phyloP scores from a whole-genome alignment of 2,113 vertebrate species.

The Nettapus auritus region DNA sequence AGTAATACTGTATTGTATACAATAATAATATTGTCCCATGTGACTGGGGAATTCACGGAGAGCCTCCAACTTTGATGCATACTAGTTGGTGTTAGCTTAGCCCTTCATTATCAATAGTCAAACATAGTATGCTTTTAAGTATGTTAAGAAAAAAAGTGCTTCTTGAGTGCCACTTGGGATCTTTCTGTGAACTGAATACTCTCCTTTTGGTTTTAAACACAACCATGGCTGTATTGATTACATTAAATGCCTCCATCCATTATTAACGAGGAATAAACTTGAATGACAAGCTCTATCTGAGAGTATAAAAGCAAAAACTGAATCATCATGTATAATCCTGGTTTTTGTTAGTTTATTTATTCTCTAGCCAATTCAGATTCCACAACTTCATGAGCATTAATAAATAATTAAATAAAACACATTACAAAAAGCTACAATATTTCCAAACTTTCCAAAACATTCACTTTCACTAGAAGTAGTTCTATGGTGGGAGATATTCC shows the following conservation, averaged over 20 bases:
- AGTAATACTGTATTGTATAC: not conserved
- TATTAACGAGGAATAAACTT: not conserved
- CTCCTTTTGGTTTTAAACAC: not conserved
- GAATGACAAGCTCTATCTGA: not conserved
- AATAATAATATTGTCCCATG: not conserved
- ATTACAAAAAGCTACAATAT: not conserved
- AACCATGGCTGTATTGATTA: not conserved
- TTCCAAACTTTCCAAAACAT: not conserved
- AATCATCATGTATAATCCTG: conserved; percentile 29
- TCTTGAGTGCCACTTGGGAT: not conserved
- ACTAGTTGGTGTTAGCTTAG: not conserved
- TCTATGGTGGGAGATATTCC: not conserved
- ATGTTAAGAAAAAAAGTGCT: not conserved
- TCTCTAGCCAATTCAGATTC: not conserved
- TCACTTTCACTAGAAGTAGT: not conserved
- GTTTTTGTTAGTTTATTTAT: not conserved
- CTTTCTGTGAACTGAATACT: not conserved
- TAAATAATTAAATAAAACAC: not conserved
- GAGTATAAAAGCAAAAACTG: conserved; percentile 28
- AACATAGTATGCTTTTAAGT: not conserved
- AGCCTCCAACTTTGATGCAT: not conserved
- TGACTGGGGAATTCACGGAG: not conserved
- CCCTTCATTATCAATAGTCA: not conserved
- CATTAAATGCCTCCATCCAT: not conserved
- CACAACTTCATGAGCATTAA: not conserved